Evolutionary conservation across 2,888 invertebrate species (phyloP).

Genomic region (Epinotia demarniana): DNA sequence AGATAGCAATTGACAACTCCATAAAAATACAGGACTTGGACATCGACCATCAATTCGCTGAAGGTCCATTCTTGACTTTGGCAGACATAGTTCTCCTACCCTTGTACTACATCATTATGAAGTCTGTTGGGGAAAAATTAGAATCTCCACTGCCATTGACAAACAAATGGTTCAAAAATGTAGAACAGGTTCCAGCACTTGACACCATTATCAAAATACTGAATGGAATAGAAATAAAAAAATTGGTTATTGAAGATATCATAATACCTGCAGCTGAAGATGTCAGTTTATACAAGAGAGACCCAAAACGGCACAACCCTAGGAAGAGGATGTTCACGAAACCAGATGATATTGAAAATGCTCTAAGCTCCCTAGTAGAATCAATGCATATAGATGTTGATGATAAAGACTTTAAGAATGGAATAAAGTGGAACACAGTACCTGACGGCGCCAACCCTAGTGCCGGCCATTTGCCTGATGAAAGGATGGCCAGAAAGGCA

Average conservation of each 20-base stretch:
- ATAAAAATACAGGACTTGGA: conserved; percentile 79
- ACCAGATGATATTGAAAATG: conserved; percentile 89
- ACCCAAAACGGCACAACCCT: conserved; percentile 90
- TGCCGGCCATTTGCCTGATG: conserved; percentile 91
- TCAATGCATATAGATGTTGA: conserved; percentile 73
- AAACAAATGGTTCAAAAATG: conserved; percentile 85
- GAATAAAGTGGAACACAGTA: conserved; percentile 88
- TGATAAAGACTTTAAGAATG: conserved; percentile 58
- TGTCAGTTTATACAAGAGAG: conserved; percentile 91
- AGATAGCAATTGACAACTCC: conserved; percentile 70
- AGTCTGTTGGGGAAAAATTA: conserved; percentile 69
- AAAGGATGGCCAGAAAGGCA: conserved; percentile 90
- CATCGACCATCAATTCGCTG: conserved; percentile 90
- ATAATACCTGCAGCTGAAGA: conserved; percentile 80
- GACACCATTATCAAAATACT: conserved; percentile 52
- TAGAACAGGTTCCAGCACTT: conserved; percentile 59
- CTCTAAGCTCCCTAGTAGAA: conserved; percentile 74
- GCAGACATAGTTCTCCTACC: conserved; percentile 93
- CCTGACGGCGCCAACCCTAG: conserved; percentile 91
- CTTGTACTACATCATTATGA: conserved; percentile 86
- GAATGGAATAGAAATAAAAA: conserved; percentile 49
- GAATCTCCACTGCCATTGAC: conserved; percentile 85
- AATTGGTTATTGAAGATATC: conserved; percentile 53
- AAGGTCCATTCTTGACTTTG: conserved; percentile 92
- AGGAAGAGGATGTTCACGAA: conserved; percentile 90